A percentile compares a stretch with the other conserved stretches of the same genome.
Conservation (phyloP, 1,140 invertebrate genomes). For the Belonocnema kinseyi region DNA sequence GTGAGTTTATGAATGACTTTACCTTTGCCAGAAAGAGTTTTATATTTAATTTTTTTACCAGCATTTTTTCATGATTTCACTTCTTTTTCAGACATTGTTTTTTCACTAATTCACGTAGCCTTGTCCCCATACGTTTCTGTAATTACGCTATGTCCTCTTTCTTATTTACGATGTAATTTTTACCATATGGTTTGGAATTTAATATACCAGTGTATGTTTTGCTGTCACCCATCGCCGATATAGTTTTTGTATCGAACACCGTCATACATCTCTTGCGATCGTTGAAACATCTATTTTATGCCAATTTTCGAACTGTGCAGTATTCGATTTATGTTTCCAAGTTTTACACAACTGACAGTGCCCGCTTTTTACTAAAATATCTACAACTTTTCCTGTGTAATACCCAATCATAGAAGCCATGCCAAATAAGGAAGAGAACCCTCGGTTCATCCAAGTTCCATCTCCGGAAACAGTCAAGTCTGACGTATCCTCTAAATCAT, state of each 20-base stretch:
- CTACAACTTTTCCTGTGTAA: too few relatives aligned
- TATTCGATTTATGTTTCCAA: too few relatives aligned
- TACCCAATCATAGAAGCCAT: too few relatives aligned
- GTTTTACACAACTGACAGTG: too few relatives aligned
- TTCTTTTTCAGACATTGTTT: not conserved
- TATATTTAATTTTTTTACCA: constrained; percentile 12
- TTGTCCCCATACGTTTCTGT: constrained; percentile 46
- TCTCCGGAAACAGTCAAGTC: too few relatives aligned
- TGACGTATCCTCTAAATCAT: too few relatives aligned
- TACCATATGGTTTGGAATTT: constrained; percentile 41
- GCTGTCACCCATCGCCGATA: constrained; percentile 39
- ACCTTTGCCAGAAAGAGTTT: constrained; percentile 37
- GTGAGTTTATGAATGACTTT: constrained; percentile 47
- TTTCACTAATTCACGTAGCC: constrained; percentile 35
- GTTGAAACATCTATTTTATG: too few relatives aligned
- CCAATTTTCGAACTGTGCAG: too few relatives aligned
- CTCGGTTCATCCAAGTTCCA: too few relatives aligned
- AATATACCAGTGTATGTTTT: constrained; percentile 39
- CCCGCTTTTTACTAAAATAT: too few relatives aligned
- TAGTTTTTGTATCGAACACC: constrained; percentile 36
- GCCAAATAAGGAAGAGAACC: too few relatives aligned
- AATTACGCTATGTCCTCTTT: constrained; percentile 47
- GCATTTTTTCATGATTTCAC: constrained; percentile 28
- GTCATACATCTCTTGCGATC: too few relatives aligned
- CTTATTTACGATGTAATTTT: constrained; percentile 32